Conservation (phyloP, 1,140 invertebrate genomes). For the Caerostris darwini region DNA sequence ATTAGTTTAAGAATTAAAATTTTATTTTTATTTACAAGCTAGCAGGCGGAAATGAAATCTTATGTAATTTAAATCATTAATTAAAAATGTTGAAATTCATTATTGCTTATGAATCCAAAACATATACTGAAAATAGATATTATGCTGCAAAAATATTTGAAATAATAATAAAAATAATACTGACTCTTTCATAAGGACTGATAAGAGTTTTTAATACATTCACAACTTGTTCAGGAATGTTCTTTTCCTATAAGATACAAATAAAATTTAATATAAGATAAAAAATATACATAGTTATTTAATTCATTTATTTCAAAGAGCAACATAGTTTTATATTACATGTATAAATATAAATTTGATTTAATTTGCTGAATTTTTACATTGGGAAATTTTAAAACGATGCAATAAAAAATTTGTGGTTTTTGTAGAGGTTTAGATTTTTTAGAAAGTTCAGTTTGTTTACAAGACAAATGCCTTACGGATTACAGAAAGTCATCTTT, state of each 20-base stretch:
- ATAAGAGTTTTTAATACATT: not conserved
- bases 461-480: too few species aligned
- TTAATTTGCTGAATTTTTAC: not conserved
- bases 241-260: not conserved
- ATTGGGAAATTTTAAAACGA: not conserved
- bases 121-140: too few species aligned
- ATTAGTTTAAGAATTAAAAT: too few species aligned
- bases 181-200: conserved; percentile 63
- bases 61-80: too few species aligned
- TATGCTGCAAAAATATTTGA: not conserved
- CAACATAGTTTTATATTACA: not conserved
- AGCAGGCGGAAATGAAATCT: too few species aligned
- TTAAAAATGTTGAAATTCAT: too few species aligned
- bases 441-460: too few species aligned
- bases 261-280: not conserved
- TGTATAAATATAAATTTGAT: not conserved
- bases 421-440: too few species aligned
- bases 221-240: conserved; percentile 7
- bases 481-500: too few species aligned
- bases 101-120: too few species aligned
- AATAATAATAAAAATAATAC: not conserved
- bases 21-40: too few species aligned
- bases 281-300: not conserved
- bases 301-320: not conserved
- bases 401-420: not conserved